phyloP scores from a whole-genome alignment of 37 sponge, comb jelly and placozoan species.

The Chondrilla cf. caribensis region DNA sequence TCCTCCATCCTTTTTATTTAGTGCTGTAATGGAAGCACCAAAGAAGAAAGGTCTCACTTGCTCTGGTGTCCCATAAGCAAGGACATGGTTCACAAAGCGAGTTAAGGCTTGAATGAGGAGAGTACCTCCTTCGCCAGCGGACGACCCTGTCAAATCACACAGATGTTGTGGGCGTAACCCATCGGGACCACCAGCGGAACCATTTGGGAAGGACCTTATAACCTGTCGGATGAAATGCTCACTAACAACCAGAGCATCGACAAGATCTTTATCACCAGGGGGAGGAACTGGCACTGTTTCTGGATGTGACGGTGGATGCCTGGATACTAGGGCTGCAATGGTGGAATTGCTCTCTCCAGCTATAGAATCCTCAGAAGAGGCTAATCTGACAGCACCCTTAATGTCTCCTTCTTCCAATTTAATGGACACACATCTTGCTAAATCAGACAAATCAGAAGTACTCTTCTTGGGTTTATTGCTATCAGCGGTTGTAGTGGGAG shows the following conservation, averaged over 20 bases:
- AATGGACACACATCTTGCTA: neutral
- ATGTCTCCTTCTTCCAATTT: slow-evolving; percentile 20
- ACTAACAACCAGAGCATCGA: neutral
- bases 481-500: neutral
- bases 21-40: slow-evolving; percentile 42
- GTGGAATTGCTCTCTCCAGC: neutral
- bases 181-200: slow-evolving; percentile 50
- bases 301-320: neutral
- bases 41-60: slow-evolving; percentile 30
- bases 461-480: neutral
- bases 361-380: neutral
- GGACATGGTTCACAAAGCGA: slow-evolving; percentile 16
- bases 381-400: slow-evolving; percentile 2
- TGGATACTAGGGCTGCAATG: neutral
- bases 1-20: slow-evolving; percentile 40
- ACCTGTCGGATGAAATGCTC: neutral
- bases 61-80: slow-evolving; percentile 22
- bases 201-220: slow-evolving; percentile 29
- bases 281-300: neutral
- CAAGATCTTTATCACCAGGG: neutral
- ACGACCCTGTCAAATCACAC: slow-evolving; percentile 8
- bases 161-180: slow-evolving; percentile 46
- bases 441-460: neutral
- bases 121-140: slow-evolving; percentile 15
- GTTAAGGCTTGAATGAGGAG: slow-evolving; percentile 26